phyloP scores from a whole-genome alignment of 1,140 invertebrate genomes.

The Euura saliciscinereae region DNA sequence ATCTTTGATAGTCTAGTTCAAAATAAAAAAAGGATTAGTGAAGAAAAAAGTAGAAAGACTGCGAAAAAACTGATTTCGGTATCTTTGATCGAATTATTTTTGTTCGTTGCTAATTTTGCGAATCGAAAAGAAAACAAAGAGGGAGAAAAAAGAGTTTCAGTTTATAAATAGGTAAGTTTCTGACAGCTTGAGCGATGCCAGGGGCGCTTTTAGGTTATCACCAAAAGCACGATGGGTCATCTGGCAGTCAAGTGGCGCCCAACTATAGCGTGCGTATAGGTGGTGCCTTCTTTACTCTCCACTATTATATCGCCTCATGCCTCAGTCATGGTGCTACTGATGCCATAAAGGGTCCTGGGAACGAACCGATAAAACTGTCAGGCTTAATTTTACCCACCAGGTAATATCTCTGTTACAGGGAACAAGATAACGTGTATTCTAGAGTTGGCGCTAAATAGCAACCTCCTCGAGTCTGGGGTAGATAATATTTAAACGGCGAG shows the following conservation, averaged over 20 bases:
- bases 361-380: conserved; percentile 55
- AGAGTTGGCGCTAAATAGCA: neutral
- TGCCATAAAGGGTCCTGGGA: conserved; percentile 54
- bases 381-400: conserved; percentile 9
- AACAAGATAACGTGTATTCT: neutral
- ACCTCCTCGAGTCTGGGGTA: neutral
- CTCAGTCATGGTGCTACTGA: conserved; percentile 47
- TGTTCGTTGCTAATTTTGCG: too few species aligned
- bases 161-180: conserved; percentile 59
- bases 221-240: conserved; percentile 56
- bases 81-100: too few species aligned
- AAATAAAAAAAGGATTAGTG: too few species aligned
- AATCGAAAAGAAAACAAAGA: conserved; percentile 21
- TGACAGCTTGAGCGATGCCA: conserved; percentile 57
- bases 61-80: too few species aligned
- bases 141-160: neutral
- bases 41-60: too few species aligned
- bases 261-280: conserved; percentile 39
- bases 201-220: conserved; percentile 60
- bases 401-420: neutral
- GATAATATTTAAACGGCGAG: neutral
- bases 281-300: conserved; percentile 28
- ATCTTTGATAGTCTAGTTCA: too few species aligned
- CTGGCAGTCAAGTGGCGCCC: conserved; percentile 59
- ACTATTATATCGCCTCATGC: conserved; percentile 9